Evolutionary conservation across 2,113 vertebrate species (phyloP).

Genomic region (Rana temporaria): DNA sequence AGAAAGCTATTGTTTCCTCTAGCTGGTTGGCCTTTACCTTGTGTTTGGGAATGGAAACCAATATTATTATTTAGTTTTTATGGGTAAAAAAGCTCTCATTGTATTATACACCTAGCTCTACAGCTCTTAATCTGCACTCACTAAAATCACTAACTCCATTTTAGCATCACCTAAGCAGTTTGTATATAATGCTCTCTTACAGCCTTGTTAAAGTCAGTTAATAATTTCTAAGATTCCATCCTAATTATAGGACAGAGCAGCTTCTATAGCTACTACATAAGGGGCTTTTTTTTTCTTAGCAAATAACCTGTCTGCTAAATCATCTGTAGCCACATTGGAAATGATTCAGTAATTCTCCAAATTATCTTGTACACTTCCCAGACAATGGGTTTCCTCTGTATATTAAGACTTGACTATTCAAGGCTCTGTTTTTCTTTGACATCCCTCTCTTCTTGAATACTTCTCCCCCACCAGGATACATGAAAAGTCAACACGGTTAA

Average conservation of each 20-base stretch:
- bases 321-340: slow-evolving; percentile 75
- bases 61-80: too few species aligned
- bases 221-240: not conserved
- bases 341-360: slow-evolving; percentile 73
- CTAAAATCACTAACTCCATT: too few species aligned
- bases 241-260: not conserved
- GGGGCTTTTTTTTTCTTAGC: slow-evolving; percentile 67
- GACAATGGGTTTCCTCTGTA: slow-evolving; percentile 69
- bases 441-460: not conserved
- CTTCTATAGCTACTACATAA: slow-evolving; percentile 37
- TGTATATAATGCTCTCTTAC: too few species aligned
- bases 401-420: slow-evolving; percentile 59
- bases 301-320: slow-evolving; percentile 75
- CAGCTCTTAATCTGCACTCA: too few species aligned
- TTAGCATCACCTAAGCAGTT: too few species aligned
- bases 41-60: too few species aligned
- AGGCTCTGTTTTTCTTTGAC: slow-evolving; percentile 35
- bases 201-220: too few species aligned
- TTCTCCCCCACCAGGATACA: slow-evolving; percentile 53
- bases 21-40: too few species aligned
- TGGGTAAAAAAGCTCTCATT: too few species aligned
- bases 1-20: too few species aligned
- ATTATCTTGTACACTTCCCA: slow-evolving; percentile 69
- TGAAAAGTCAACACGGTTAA: slow-evolving; percentile 59
- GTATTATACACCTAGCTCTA: too few species aligned